Conservation (phyloP, 2,888 invertebrate genomes). For the Flexamia atlantica region DNA sequence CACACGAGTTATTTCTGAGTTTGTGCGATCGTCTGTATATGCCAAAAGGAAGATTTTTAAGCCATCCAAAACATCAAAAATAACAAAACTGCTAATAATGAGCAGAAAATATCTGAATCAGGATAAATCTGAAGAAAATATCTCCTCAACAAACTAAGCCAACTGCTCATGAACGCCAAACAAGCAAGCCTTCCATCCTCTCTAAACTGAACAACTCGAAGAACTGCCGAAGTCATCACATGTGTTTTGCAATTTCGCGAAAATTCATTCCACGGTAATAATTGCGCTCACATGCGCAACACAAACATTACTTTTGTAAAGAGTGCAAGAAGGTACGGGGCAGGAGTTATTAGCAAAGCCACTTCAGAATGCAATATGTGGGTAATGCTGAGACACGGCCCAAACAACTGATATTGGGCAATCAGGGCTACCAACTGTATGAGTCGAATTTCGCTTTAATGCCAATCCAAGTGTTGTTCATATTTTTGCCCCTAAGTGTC, state of each 20-base stretch:
- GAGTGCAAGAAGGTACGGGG: constrained; percentile 12
- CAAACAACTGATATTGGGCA: constrained; percentile 43
- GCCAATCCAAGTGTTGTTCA: background rate
- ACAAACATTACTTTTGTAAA: constrained; percentile 30
- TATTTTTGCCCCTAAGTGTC: background rate
- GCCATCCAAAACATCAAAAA: no score
- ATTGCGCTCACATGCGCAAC: constrained; percentile 23
- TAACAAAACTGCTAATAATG: no score
- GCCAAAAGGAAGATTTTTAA: no score
- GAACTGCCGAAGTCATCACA: constrained; percentile 25
- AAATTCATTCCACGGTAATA: constrained; percentile 12
- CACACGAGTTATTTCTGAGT: no score
- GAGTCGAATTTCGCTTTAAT: background rate
- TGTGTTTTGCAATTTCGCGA: constrained; percentile 13
- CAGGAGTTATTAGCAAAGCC: constrained; percentile 6
- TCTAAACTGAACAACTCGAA: background rate
- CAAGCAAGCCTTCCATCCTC: background rate
- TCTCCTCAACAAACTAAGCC: no score
- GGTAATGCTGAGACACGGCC: constrained; percentile 36
- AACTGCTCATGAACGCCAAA: no score
- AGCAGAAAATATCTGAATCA: no score
- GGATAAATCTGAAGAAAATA: no score
- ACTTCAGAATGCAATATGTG: constrained; percentile 33
- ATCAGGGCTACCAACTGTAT: constrained; percentile 39
- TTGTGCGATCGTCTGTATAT: no score